Evolutionary conservation across 2,113 vertebrate species (phyloP).

Genomic region (Lagopus muta): DNA sequence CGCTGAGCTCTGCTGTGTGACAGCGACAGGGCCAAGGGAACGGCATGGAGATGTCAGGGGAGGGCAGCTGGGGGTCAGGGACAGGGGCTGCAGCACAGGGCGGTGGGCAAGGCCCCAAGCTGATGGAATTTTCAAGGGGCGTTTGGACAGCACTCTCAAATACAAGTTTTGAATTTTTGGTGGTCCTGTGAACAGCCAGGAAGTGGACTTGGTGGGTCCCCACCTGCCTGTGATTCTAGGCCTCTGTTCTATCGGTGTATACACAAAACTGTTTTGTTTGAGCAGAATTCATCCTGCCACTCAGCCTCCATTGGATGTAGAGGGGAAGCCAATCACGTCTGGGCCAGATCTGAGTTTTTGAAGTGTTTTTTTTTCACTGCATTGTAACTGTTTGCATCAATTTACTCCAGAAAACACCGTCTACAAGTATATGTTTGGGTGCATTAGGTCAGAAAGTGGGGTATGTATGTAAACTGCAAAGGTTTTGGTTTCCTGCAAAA

Average conservation of each 20-base stretch:
- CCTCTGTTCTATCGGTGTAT: not conserved
- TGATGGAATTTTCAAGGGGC: not conserved
- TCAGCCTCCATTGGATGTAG: not conserved
- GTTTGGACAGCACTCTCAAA: not conserved
- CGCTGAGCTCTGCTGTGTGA: not conserved
- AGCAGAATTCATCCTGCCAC: not conserved
- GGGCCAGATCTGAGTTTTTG: not conserved
- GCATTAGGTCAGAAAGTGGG: not conserved
- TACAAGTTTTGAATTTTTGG: not conserved
- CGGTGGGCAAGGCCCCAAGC: not conserved
- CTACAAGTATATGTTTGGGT: not conserved
- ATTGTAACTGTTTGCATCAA: not conserved
- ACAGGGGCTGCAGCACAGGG: not conserved
- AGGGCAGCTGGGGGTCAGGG: not conserved
- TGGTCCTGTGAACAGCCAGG: not conserved
- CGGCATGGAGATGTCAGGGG: not conserved
- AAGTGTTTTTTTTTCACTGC: not conserved
- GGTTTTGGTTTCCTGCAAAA: not conserved
- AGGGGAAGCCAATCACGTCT: not conserved
- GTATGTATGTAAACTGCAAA: rapidly evolving
- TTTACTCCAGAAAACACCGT: not conserved
- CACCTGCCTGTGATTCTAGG: not conserved
- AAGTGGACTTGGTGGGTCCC: not conserved
- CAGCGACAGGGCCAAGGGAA: not conserved
- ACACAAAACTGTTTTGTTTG: not conserved